Base-by-base conservation (phyloP, 1,140 invertebrate species). In the Acromyrmex charruanus region DNA sequence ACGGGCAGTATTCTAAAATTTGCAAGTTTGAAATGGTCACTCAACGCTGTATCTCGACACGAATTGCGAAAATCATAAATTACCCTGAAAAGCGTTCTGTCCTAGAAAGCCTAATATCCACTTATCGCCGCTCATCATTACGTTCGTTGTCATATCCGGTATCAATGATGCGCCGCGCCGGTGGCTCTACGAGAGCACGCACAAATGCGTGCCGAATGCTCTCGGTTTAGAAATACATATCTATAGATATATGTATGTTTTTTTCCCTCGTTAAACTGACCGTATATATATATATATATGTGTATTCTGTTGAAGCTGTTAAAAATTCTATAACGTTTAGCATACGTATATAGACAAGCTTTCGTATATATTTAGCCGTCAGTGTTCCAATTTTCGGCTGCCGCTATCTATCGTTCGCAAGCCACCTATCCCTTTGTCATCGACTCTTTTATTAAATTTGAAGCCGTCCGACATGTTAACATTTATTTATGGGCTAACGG, bases 41-140 rank as follows among this genome's bases (percentile, higher is more conserved):
- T 68, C 55, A 4, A 16, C 6, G 14, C 25, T 31, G 35, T 18
- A 31, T 61, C 39, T 61, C 58, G 55, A 82, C 53, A 53, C 6
- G 51, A 69, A 71, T 71, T 58, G 65, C 18, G 72, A 77, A 87
- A 89, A 85, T 79, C 59, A 28, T n/a, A 88, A 89, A 88, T 87
- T 85, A 79, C 75, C 35, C 12, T 66, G 66, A 63, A 61, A 65
- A 80, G 44, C 44, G 31, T 68, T 88, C 77, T 75, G 88, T 74
- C 74, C 74, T 35, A 86, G 85, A 87, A 87, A 87, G 35, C 77
- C 35, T 71, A 69, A 58, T 87, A 87, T 79, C 66, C 66, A 77
- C 87, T 88, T 65, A 72, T 88, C 75, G 31, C 63, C 53, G 69
- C 66, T 80, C 51, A 65, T 63, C 75, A 88, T 88, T 81, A 81